phyloP scores from a whole-genome alignment of 2,797 vertebrate species.

The Pangasius krempfi region DNA sequence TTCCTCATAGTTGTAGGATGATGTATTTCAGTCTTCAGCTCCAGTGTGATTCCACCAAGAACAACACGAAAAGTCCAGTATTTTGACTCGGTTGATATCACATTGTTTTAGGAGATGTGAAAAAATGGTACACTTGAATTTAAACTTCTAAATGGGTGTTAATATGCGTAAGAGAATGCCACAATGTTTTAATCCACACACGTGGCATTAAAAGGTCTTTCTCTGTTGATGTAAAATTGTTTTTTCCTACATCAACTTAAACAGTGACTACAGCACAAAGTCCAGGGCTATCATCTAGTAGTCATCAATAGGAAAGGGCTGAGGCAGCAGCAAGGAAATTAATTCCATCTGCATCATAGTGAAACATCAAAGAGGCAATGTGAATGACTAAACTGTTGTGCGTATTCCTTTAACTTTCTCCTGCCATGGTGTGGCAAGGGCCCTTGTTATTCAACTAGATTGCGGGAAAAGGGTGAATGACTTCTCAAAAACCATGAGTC shows the following conservation, averaged over 20 bases:
- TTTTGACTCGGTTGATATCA: not conserved
- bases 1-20: not conserved
- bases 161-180: not conserved
- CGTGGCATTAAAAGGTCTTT: not conserved
- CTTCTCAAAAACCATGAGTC: slow-evolving; percentile 45
- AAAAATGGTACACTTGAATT: not conserved
- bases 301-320: slow-evolving; percentile 45
- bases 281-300: slow-evolving; percentile 39
- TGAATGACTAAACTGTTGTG: slow-evolving; percentile 48
- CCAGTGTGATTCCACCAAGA: not conserved
- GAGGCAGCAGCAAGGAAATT: slow-evolving; percentile 51
- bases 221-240: not conserved
- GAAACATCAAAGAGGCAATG: slow-evolving; percentile 48
- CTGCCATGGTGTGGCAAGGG: slow-evolving; percentile 46
- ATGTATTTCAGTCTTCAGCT: not conserved
- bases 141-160: not conserved
- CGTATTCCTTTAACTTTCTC: slow-evolving; percentile 53
- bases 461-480: slow-evolving; percentile 39
- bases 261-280: slow-evolving; percentile 29
- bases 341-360: slow-evolving; percentile 52
- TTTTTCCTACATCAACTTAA: slow-evolving; percentile 21
- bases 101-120: not conserved
- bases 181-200: slow-evolving; percentile 11
- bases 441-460: slow-evolving; percentile 50
- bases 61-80: not conserved